Conservation (phyloP, 2,888 invertebrate genomes). For the Cerastis leucographa region DNA sequence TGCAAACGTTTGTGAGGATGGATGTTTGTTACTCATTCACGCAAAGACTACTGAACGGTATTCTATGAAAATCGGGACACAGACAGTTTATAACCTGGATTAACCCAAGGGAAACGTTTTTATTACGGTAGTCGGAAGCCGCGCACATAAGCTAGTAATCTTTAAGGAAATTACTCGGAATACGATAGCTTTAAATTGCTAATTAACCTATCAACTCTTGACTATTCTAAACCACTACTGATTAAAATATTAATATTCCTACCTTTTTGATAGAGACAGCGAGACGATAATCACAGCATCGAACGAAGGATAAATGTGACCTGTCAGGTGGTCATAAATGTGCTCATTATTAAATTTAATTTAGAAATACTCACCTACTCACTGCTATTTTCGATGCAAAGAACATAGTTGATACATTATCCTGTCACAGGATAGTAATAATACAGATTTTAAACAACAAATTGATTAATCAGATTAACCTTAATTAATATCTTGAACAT, state of each 20-base stretch:
- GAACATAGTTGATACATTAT: background rate
- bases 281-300: background rate
- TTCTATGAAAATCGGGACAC: background rate
- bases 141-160: background rate
- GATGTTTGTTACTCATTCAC: background rate
- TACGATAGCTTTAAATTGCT: background rate
- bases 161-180: slow-evolving; percentile 4
- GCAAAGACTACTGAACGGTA: background rate
- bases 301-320: slow-evolving; percentile 1
- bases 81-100: background rate
- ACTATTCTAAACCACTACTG: background rate
- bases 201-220: background rate
- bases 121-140: background rate
- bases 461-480: slow-evolving; percentile 18
- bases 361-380: background rate
- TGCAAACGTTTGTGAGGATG: background rate
- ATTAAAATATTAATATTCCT: slow-evolving; percentile 16
- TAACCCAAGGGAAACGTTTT: background rate
- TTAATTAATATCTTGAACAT: slow-evolving; percentile 7
- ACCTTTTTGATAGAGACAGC: slow-evolving; percentile 10
- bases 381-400: background rate
- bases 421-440: background rate
- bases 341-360: background rate
- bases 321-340: background rate
- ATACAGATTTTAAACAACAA: slow-evolving; percentile 1